Evolutionary conservation across 2,797 vertebrate species (phyloP).

Genomic region (Phrynocephalus vlangalii): DNA sequence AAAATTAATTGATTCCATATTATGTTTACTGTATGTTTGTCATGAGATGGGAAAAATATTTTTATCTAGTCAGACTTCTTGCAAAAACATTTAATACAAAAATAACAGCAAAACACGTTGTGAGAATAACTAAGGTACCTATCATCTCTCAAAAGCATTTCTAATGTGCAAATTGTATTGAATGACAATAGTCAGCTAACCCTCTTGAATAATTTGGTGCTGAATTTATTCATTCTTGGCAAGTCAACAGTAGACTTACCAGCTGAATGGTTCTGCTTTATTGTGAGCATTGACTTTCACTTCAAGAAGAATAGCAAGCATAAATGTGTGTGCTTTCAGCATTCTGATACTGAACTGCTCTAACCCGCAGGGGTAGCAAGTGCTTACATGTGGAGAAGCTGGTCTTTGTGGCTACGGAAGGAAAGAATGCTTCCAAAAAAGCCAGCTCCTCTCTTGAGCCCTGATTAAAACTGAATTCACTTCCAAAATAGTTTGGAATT

Average conservation of each 20-base stretch:
- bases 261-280: not conserved
- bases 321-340: not conserved
- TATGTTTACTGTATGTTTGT: not conserved
- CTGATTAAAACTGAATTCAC: constrained; percentile 54
- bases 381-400: not conserved
- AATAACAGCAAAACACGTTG: fast-evolving
- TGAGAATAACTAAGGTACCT: fast-evolving
- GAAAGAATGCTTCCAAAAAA: not conserved
- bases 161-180: not conserved
- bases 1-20: not conserved
- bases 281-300: constrained; percentile 22
- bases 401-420: constrained; percentile 15
- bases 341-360: not conserved
- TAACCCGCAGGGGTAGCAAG: not conserved
- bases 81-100: not conserved
- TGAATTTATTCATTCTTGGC: not conserved
- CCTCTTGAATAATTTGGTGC: not conserved
- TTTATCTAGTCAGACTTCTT: fast-evolving
- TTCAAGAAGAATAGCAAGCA: not conserved
- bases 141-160: not conserved
- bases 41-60: fast-evolving
- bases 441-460: constrained; percentile 41
- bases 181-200: not conserved
- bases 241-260: not conserved
- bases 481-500: constrained; percentile 26